Base-by-base conservation (phyloP, 2,888 invertebrate genomes). In the Campoletis raptor region DNA sequence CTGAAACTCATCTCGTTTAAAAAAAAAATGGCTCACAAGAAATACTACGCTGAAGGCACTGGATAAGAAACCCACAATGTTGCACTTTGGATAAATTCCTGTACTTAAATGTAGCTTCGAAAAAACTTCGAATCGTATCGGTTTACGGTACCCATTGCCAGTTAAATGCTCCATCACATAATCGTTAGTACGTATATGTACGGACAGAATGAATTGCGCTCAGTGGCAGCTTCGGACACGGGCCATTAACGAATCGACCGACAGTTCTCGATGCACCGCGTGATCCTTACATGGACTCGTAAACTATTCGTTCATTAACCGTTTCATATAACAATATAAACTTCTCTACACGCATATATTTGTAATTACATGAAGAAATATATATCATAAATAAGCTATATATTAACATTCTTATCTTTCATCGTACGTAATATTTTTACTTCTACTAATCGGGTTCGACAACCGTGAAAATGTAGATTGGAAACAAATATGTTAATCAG, bases 181-280 rank as follows among this genome's bases (percentile, higher is more conserved):
- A 42, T 37, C 66, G 48, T 42, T 37, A 64, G 24, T 37, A 48
- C n/a, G 57, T 18, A 76, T 52, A 15, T 45, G 8, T 76, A 40
- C 24, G 48, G 76, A 69, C 40, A 45, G 69, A 77, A 79, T 42
- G 67, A 57, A 85, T 83, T 69, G 77, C 72, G 57, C 67, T n/a
- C 82, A 45, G 73, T 69, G 83, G 74, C 78, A 70, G 48, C 78
- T 64, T 85, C 83, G 84, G 87, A 87, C 87, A 88, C 87, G 88
- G 87, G 81, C 81, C 86, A 87, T 88, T 88, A 88, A 88, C 88
- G 88, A 88, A 88, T 87, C 88, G 87, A 87, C 85, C 85, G 76
- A 45, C 37, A 83, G 77, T 72, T 54, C 77, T 85, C 80, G 66
- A 40, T 67, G 83, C 81, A 82, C 81, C 85, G 86, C 86, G 81